Conservation (phyloP, 2,797 vertebrate species). For the Rhyacichthys aspro region DNA sequence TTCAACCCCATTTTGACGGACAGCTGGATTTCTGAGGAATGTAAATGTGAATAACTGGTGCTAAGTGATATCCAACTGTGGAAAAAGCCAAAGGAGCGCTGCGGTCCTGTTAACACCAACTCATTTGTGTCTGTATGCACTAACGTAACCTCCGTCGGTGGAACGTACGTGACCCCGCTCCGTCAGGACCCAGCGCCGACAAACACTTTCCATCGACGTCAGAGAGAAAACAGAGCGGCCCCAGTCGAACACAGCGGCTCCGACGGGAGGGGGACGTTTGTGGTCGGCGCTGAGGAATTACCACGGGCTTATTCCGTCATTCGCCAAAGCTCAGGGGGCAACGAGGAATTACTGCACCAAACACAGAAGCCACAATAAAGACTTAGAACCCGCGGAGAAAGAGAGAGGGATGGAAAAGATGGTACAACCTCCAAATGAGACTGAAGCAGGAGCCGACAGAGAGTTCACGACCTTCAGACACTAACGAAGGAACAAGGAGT, state of each 20-base stretch:
- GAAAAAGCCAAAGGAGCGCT: constrained; percentile 5
- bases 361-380: constrained; percentile 73
- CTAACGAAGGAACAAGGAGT: constrained; percentile 8
- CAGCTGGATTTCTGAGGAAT: constrained; percentile 5
- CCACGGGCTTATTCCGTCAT: constrained; percentile 62
- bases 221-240: constrained; percentile 36
- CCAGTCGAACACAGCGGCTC: constrained; percentile 29
- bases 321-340: constrained; percentile 63
- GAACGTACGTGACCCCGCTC: constrained; percentile 29
- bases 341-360: constrained; percentile 58
- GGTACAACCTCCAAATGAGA: constrained; percentile 27
- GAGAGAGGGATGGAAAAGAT: constrained; percentile 55
- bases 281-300: constrained; percentile 66
- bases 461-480: constrained; percentile 27
- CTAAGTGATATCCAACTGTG: not conserved
- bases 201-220: constrained; percentile 58
- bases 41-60: not conserved
- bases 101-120: constrained; percentile 9
- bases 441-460: not conserved
- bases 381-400: constrained; percentile 49
- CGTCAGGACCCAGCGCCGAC: not conserved
- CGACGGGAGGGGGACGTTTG: constrained; percentile 41
- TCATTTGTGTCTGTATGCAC: constrained; percentile 16
- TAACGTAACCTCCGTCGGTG: constrained; percentile 35
- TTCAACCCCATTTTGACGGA: constrained; percentile 13